A percentile compares a stretch with the other conserved stretches of the same genome.
phyloP scores from a whole-genome alignment of 2,113 vertebrate genomes.

The Misgurnus anguillicaudatus region DNA sequence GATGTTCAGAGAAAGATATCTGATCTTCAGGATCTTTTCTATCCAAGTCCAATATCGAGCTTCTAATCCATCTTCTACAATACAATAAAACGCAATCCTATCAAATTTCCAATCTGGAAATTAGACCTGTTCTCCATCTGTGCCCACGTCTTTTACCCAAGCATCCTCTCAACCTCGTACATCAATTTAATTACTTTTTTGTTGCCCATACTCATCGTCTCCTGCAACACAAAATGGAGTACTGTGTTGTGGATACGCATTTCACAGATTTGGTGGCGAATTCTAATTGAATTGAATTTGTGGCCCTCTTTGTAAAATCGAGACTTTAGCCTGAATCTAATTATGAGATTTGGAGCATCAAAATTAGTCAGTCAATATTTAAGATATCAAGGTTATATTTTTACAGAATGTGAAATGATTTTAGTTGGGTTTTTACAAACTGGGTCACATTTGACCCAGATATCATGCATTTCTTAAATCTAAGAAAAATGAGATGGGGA shows the following conservation, averaged over 20 bases:
- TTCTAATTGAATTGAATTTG: not conserved
- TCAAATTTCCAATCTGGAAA: not conserved
- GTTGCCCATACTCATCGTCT: not conserved
- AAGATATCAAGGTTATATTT: too few species aligned
- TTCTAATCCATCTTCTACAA: not conserved
- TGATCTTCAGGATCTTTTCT: not conserved
- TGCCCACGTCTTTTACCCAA: not conserved
- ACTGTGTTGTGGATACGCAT: not conserved
- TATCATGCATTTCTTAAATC: not conserved
- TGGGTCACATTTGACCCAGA: not conserved
- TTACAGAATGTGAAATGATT: too few species aligned
- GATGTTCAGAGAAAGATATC: not conserved
- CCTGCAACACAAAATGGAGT: not conserved
- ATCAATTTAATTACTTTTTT: not conserved
- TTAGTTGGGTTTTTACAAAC: not conserved
- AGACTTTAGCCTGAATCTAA: too few species aligned
- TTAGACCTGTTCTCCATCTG: not conserved
- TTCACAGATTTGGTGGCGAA: not conserved
- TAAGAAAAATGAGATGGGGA: not conserved
- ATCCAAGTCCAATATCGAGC: not conserved
- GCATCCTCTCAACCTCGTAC: not conserved
- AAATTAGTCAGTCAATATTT: too few species aligned
- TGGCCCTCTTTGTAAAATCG: too few species aligned
- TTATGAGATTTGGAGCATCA: too few species aligned
- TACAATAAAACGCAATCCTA: not conserved